Base-by-base conservation (phyloP, 2,113 vertebrate species). In the Anhinga anhinga region DNA sequence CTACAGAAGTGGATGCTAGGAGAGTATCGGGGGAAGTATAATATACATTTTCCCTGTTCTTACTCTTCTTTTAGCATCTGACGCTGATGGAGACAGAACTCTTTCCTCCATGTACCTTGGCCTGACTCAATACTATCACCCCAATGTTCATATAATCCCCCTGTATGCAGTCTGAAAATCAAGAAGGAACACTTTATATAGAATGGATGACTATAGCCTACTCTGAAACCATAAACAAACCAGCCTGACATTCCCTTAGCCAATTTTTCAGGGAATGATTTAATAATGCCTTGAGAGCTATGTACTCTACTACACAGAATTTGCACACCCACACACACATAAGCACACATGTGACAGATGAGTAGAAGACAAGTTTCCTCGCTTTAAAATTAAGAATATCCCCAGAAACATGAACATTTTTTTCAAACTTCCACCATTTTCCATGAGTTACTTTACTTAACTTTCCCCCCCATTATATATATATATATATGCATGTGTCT, bases 301-400 rank as follows among this genome's bases (percentile, higher is more conserved):
- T 20, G 11, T 58, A 36, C 69, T 69, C 53, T 62, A 65, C 19
- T 30, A 53, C 26, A 65, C 9, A 58, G 65, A 84, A 73, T 52
- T 71, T 70, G 15, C 36, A 49, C 23, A 84, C 21, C 3, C 32
- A 7, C 52, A 23, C n/a, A 36, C 8, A 47, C 12, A 32, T 5
- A 67, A 55, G 50, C 15, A 63, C 0, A 0, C 3, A 15, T 9
- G 53, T 1, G 10, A 78, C 2, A 86, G 34, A 32, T 7, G 16
- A 55, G 49, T 38, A 40, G 77, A 89, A 93, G 88, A 88, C 26
- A 80, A 44, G 5, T 36, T 66, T 66, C 14, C 6, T 45, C 53
- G 13, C 13, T 74, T 77, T 56, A 65, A 81, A 93, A 88, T 65
- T 6, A 86, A 77, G 22, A 70, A 3, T 34, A 7, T 11, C 13